Evolutionary conservation across 1,140 invertebrate genomes (phyloP), one percentile per base, ranked within the genome.

Genomic region (Bradysia coprophila): DNA sequence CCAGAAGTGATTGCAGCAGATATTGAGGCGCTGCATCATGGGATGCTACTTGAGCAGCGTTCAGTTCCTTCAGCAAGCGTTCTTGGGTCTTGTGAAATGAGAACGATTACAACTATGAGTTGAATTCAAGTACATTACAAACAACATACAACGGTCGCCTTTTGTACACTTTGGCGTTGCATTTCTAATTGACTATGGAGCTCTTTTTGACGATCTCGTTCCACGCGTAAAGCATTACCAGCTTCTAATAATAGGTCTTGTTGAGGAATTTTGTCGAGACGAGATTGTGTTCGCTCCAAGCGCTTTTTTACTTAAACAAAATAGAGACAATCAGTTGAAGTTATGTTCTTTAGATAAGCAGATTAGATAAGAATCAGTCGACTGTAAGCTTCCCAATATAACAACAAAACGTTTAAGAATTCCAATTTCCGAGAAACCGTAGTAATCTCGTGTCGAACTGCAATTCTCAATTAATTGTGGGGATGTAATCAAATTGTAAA

Each of bases 161-260:
- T 21, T n/a, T 39, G 38, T 5, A 22, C 19, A 13, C 13, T 13
- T 23, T 39, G 21, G 2, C 9, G 59, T 53, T 76, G 71, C 36
- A 72, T 65, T 34, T 67, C 43, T 62, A 65, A 71, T 68, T 67
- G 81, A 70, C 46, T 66, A 59, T 49, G 63, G 46, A 87, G 55
- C 51, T 82, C 79, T 42, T 76, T 73, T 45, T 80, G 72, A 43
- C 72, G 69, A 51, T 87, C 81, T 53, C 74, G 68, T 62, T 88
- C 83, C 28, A 73, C 47, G 43, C 84, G 65, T 20, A 87, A 62
- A 45, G 68, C 67, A 50, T 72, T 69, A 11, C 81, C 79, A 13
- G 75, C 72, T 49, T 76, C 69, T 45, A 89, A 59, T 48, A 78
- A 10, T 37, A 45, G 21, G 19, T 45, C 43, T 19, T 45, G 43